A percentile compares a stretch with the other conserved stretches of the same genome.
phyloP scores from a whole-genome alignment of 2,888 invertebrate species.

The Andrena marginata region DNA sequence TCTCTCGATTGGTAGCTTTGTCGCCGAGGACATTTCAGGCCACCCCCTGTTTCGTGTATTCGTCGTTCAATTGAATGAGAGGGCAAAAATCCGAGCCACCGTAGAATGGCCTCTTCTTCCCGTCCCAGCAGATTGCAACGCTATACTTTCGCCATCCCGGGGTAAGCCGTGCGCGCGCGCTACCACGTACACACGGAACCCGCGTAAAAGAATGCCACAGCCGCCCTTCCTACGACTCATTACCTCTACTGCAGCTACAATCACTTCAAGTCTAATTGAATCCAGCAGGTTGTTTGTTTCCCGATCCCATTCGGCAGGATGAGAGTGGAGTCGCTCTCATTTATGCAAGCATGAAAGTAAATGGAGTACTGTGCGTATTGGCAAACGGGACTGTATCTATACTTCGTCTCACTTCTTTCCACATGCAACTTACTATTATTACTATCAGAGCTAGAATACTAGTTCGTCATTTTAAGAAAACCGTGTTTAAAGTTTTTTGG shows the following conservation, averaged over 20 bases:
- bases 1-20: conserved; percentile 70
- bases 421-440: no score
- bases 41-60: conserved; percentile 55
- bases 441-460: no score
- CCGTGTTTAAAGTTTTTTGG: no score
- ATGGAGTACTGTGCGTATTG: background rate
- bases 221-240: conserved; percentile 35
- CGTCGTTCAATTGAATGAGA: conserved; percentile 55
- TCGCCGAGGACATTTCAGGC: conserved; percentile 52
- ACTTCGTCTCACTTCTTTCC: no score
- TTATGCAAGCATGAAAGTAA: conserved; percentile 4
- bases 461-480: no score
- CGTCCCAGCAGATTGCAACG: conserved; percentile 34
- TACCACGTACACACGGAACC: background rate
- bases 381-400: background rate
- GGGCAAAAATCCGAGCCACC: conserved; percentile 52
- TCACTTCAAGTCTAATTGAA: conserved; percentile 48
- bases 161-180: background rate
- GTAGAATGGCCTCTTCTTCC: conserved; percentile 22
- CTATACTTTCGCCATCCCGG: conserved; percentile 17
- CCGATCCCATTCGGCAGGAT: conserved; percentile 19
- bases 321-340: background rate
- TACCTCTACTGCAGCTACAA: conserved; percentile 23
- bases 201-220: conserved; percentile 17
- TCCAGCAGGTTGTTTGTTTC: conserved; percentile 42